These are phyloP conservation scores for Isaurus tuberculatus DNA, from an alignment of 92 coral and sea anemone genomes.

Conservation along the genomic window DNA sequence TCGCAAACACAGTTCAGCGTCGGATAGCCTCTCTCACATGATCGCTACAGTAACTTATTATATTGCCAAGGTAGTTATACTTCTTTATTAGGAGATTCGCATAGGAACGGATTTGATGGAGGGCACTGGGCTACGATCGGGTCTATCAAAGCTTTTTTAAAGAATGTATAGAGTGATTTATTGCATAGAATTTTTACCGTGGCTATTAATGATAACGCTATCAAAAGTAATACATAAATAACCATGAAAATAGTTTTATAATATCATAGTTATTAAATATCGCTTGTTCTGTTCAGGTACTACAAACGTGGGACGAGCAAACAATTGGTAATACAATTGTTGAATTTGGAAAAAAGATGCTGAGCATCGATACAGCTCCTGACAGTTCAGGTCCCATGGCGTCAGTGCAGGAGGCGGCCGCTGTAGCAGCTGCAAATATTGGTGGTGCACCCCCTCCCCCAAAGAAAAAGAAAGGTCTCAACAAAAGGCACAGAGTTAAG, in stretches of 20 bases:
- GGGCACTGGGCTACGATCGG: too few species aligned
- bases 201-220: too few species aligned
- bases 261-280: background rate
- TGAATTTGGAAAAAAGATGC: slow-evolving; percentile 89
- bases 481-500: slow-evolving; percentile 60
- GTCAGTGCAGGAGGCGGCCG: slow-evolving; percentile 78
- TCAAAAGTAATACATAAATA: too few species aligned
- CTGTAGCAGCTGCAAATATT: slow-evolving; percentile 78
- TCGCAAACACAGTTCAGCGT: slow-evolving; percentile 78
- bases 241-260: too few species aligned
- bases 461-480: slow-evolving; percentile 75
- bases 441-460: slow-evolving; percentile 74
- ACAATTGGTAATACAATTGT: slow-evolving; percentile 79
- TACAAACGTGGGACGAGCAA: slow-evolving; percentile 81
- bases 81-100: too few species aligned
- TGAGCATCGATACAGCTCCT: slow-evolving; percentile 87
- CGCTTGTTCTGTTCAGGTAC: slow-evolving; percentile 50
- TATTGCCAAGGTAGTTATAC: slow-evolving; percentile 86
- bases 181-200: too few species aligned
- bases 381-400: slow-evolving; percentile 88
- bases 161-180: too few species aligned
- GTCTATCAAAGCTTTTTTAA: too few species aligned
- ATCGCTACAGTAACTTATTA: slow-evolving; percentile 90
- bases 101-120: background rate
- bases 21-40: slow-evolving; percentile 96